phyloP scores from a whole-genome alignment of 2,888 invertebrate genomes.

The Tetragonisca angustula region DNA sequence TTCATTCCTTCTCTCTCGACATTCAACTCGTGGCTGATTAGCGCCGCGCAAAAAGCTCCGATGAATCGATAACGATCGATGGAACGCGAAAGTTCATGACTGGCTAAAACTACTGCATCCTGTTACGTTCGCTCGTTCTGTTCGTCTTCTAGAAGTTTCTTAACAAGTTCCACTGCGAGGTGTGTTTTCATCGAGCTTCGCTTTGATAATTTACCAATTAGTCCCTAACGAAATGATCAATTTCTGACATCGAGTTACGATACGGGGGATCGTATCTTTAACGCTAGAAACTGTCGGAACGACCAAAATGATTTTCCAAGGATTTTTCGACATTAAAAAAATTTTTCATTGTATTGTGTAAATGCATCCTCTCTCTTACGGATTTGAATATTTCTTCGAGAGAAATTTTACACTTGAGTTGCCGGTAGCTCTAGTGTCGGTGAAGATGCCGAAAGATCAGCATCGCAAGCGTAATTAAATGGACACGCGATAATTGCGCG shows the following conservation, averaged over 20 bases:
- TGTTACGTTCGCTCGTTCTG: constrained; percentile 27
- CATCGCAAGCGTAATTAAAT: constrained; percentile 1
- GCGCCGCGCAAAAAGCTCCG: constrained; percentile 54
- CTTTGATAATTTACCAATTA: background rate
- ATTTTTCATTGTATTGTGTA: too few relatives aligned
- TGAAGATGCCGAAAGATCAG: background rate
- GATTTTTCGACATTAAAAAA: too few relatives aligned
- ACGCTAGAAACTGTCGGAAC: too few relatives aligned
- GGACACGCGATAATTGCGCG: constrained; percentile 3
- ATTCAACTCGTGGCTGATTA: constrained; percentile 70
- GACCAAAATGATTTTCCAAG: too few relatives aligned
- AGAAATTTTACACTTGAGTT: too few relatives aligned
- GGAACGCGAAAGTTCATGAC: constrained; percentile 55
- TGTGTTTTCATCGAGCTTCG: too few relatives aligned
- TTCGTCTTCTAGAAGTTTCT: background rate
- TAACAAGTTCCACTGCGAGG: background rate
- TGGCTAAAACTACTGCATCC: constrained; percentile 35
- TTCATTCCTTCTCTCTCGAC: constrained; percentile 63
- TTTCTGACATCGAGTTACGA: too few relatives aligned
- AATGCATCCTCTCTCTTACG: too few relatives aligned
- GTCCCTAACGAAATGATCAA: too few relatives aligned
- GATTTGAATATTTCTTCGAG: too few relatives aligned
- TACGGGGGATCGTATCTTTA: too few relatives aligned
- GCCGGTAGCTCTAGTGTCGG: background rate
- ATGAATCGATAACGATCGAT: constrained; percentile 68